Evolutionary conservation across 2,113 vertebrate species (phyloP).

Genomic region (Oriolus oriolus): DNA sequence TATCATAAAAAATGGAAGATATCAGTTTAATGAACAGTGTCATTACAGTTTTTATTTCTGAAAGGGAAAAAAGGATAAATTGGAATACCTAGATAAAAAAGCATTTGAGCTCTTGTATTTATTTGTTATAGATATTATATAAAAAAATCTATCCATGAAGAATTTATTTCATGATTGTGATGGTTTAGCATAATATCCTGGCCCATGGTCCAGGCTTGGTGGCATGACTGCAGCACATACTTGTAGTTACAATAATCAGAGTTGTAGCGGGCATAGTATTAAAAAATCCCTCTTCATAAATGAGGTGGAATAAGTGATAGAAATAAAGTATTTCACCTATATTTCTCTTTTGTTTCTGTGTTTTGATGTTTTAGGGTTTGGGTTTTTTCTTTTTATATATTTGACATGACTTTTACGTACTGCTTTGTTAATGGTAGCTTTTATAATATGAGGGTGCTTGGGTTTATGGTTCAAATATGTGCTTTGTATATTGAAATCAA

Average conservation of each 20-base stretch:
- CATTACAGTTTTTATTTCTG: background rate
- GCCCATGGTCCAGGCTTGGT: background rate
- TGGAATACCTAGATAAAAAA: background rate
- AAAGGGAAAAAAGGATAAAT: background rate
- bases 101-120: background rate
- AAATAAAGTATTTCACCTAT: background rate
- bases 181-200: background rate
- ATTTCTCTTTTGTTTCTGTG: background rate
- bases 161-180: background rate
- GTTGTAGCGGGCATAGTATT: background rate
- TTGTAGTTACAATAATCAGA: background rate
- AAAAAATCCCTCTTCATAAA: background rate
- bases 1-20: background rate
- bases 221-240: background rate
- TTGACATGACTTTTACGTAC: background rate
- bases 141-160: background rate
- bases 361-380: background rate
- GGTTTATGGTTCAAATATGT: background rate
- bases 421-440: background rate
- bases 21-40: background rate
- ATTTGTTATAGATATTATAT: background rate
- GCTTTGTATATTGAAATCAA: background rate
- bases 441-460: background rate
- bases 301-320: background rate
- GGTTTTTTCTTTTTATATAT: background rate